Conservation (phyloP, 2,797 vertebrate species). For the Dendrocincla tyrannina region DNA sequence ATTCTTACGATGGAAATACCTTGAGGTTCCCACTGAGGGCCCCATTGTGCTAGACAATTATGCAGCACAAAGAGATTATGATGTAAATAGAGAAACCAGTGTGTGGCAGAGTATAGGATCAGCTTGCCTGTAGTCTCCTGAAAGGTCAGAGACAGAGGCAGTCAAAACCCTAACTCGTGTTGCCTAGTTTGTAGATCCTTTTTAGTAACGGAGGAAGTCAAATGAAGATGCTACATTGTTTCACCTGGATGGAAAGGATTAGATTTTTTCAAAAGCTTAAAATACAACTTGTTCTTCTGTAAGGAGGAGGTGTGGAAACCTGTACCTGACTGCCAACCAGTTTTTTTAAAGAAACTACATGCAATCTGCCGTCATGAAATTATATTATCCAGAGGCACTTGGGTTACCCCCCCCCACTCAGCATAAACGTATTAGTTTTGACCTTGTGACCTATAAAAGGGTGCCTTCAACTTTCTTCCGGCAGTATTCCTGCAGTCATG, state of each 20-base stretch:
- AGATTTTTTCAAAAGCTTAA: neutral
- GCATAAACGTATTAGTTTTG: constrained; percentile 9
- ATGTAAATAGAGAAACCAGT: constrained; percentile 55
- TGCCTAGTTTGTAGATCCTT: neutral
- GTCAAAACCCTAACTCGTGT: neutral
- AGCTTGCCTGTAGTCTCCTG: neutral
- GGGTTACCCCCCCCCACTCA: neutral
- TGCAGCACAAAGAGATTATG: neutral
- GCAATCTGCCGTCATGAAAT: constrained; percentile 21
- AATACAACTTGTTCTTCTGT: neutral
- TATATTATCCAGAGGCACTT: neutral
- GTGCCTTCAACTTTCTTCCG: neutral
- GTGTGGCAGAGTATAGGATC: neutral
- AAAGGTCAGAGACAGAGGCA: neutral
- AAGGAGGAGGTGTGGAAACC: neutral
- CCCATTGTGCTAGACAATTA: constrained; percentile 49
- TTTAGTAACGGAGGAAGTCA: neutral
- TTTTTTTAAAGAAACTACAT: constrained; percentile 3
- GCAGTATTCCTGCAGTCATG: neutral
- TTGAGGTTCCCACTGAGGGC: constrained; percentile 63
- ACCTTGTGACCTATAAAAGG: constrained; percentile 26
- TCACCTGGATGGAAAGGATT: neutral
- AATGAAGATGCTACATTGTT: neutral
- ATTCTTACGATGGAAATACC: constrained; percentile 49
- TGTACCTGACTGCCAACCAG: neutral